Base-by-base conservation (phyloP, 1,140 invertebrate genomes). In the Euwallacea fornicatus region DNA sequence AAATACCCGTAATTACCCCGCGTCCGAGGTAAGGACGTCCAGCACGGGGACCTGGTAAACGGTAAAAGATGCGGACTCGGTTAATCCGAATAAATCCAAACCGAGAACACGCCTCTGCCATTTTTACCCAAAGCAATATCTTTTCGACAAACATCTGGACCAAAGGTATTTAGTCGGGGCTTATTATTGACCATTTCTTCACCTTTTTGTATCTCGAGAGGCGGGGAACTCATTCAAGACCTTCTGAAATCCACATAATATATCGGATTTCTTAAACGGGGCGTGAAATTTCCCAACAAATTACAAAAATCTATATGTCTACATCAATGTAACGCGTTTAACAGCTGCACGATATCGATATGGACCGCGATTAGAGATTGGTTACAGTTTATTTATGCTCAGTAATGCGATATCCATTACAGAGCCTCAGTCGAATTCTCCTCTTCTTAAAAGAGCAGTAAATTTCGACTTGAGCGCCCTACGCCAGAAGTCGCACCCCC, bases 61-160 rank as follows among this genome's bases (percentile, higher is more conserved):
- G 21, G 21, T 4, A 33, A 33, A 33, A 33, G 21, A 33, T 33
- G 21, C 21, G 4, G 21, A 33, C 21, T 33, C 21, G 46, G 46
- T 50, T 50, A 50, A 13, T 50, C 13, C 46, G 46, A 56, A 56
- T 65, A 21, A 64, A 4, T 64, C 33, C 47, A 7, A 10, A 46
- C 11, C 13, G 21, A 13, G 50, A 11, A 63, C 68, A 62, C 68
- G 59, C 65, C 65, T 42, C 16, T 33, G 4, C 21, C 21, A 33
- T 61, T 50, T 43, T 13, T 63, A 70, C 11, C 43, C 41, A 63
- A 33, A 42, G 56, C 59, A 21, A 47, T 16, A 71, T 67, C 65
- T 74, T 66, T 74, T 72, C 63, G 65, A 71, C 71, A 69, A 76
- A 76, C 75, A 76, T 76, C 75, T 76, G 75, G 71, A 69, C 59